A percentile compares a stretch with the other conserved stretches of the same genome.
Conservation (phyloP, 2,888 invertebrate species). For the Stenotaenia linearis region DNA sequence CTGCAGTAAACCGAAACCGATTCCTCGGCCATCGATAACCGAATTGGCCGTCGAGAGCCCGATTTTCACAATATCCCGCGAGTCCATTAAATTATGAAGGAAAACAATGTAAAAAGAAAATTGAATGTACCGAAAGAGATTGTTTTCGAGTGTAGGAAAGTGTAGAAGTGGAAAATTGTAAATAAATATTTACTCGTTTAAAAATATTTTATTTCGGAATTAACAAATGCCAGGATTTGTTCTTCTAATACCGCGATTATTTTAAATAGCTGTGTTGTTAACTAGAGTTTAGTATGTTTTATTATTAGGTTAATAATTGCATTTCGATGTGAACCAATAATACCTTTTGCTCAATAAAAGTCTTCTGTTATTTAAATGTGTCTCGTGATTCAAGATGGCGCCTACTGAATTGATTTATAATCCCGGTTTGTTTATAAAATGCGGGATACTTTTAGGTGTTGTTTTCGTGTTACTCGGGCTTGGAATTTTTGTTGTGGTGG, state of each 20-base stretch:
- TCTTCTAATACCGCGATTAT: not conserved
- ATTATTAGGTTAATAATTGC: no score
- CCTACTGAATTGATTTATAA: slow-evolving; percentile 21
- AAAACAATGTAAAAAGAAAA: not conserved
- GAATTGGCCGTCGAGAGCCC: not conserved
- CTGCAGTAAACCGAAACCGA: slow-evolving; percentile 21
- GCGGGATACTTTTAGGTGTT: not conserved
- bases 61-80: not conserved
- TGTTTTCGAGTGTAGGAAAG: not conserved
- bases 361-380: not conserved
- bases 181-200: no score
- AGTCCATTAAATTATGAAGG: not conserved
- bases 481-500: not conserved
- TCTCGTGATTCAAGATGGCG: not conserved
- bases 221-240: not conserved
- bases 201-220: no score
- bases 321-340: no score
- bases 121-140: no score
- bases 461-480: not conserved
- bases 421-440: not conserved
- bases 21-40: not conserved
- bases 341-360: not conserved
- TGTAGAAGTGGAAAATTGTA: not conserved
- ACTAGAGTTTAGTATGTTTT: no score
- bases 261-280: not conserved